These are phyloP conservation scores for Odontesthes bonariensis DNA, from an alignment of 2,113 vertebrate genomes.

Conservation along the genomic window DNA sequence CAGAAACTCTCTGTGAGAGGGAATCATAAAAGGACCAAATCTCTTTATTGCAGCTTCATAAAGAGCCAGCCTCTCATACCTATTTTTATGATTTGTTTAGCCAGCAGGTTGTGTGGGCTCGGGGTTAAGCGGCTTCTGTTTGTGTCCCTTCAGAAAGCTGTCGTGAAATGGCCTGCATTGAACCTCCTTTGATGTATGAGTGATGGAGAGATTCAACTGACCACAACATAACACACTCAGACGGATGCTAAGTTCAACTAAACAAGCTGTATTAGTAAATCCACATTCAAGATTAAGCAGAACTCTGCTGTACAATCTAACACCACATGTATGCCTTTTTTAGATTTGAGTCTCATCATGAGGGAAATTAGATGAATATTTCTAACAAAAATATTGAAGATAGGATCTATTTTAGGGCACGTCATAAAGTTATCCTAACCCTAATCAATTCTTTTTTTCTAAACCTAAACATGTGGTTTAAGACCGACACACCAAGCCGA, in stretches of 20 bases:
- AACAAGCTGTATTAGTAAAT: not conserved
- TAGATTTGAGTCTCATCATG: no score
- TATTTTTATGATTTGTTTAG: conserved; percentile 74
- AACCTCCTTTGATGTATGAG: conserved; percentile 64
- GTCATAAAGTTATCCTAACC: no score
- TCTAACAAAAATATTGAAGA: no score
- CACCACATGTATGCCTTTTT: no score
- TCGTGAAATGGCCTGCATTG: conserved; percentile 45
- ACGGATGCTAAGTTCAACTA: not conserved
- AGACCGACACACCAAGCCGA: no score
- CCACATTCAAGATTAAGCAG: no score
- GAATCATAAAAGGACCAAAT: conserved; percentile 44
- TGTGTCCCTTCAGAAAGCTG: conserved; percentile 45
- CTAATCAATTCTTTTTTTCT: no score
- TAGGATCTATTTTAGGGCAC: no score
- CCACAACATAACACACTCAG: not conserved
- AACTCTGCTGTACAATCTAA: not conserved
- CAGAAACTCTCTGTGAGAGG: conserved; percentile 49
- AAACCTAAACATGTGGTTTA: no score
- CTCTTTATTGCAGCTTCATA: conserved; percentile 70
- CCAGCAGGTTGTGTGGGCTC: conserved; percentile 21
- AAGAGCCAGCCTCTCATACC: conserved; percentile 52
- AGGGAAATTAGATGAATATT: no score
- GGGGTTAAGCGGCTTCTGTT: conserved; percentile 59
- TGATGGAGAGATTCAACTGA: conserved; percentile 38